Evolutionary conservation across 1,140 invertebrate genomes (phyloP).

Genomic region (Heliothis virescens): DNA sequence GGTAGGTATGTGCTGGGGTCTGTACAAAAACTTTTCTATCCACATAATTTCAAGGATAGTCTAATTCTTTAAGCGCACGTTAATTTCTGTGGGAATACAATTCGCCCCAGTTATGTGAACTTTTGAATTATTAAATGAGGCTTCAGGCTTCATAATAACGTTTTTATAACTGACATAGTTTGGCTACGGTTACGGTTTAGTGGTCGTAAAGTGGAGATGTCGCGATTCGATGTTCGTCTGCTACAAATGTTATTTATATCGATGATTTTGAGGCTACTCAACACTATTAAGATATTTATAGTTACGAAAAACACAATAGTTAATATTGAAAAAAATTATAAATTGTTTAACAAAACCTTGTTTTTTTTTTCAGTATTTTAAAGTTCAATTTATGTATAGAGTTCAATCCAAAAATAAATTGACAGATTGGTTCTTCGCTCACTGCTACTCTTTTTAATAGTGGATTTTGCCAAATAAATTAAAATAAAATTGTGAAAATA

Average conservation of each 20-base stretch:
- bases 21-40: not conserved
- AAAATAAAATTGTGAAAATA: too few species aligned
- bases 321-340: too few species aligned
- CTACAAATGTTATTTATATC: not conserved
- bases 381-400: too few species aligned
- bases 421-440: too few species aligned
- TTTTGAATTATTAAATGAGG: conserved; percentile 38
- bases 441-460: too few species aligned
- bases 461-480: too few species aligned
- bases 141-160: conserved; percentile 1
- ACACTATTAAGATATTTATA: too few species aligned
- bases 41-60: not conserved
- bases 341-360: too few species aligned
- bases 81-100: conserved; percentile 9
- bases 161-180: conserved; percentile 25
- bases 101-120: conserved; percentile 28
- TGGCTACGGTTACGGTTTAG: not conserved
- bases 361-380: too few species aligned
- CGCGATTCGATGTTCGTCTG: conserved; percentile 1
- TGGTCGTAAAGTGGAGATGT: conserved; percentile 30
- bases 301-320: too few species aligned
- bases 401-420: too few species aligned
- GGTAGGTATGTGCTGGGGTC: too few species aligned
- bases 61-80: not conserved
- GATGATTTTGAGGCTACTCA: not conserved